Percentiles rank a stretch among this genome's conserved stretches.
These are phyloP conservation scores for Scyliorhinus canicula DNA, from an alignment of 2,797 vertebrate species.

Conservation along the genomic window DNA sequence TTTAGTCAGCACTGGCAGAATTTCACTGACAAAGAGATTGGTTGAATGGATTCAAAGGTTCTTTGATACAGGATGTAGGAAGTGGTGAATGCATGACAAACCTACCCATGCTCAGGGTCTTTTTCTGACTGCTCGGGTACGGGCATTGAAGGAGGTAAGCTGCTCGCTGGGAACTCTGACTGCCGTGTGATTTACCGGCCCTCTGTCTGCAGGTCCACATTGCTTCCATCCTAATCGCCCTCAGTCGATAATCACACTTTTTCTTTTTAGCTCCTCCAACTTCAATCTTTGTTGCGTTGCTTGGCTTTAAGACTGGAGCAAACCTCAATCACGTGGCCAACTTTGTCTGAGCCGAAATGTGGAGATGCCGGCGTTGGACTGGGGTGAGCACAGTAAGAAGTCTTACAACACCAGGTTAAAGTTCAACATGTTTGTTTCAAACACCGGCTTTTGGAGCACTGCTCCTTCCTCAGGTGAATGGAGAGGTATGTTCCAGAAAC, in stretches of 20 bases:
- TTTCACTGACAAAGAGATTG: background rate
- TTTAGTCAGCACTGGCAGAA: background rate
- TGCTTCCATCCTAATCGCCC: background rate
- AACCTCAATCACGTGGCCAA: background rate
- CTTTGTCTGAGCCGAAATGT: background rate
- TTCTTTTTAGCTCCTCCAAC: background rate
- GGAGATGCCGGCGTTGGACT: too few relatives aligned
- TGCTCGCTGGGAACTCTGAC: background rate
- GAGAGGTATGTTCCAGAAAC: too few relatives aligned
- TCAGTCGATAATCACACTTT: background rate
- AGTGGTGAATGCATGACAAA: background rate
- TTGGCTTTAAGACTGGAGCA: background rate
- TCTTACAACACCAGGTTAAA: too few relatives aligned
- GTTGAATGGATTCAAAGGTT: background rate
- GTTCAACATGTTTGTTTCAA: too few relatives aligned
- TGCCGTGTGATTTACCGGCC: background rate
- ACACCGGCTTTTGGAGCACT: too few relatives aligned
- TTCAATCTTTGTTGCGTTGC: background rate
- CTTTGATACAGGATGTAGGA: background rate
- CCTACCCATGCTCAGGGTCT: background rate
- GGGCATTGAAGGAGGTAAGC: background rate
- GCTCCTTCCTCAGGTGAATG: too few relatives aligned
- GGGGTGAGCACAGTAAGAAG: too few relatives aligned
- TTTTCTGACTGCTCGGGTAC: background rate
- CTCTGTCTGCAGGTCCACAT: background rate